Evolutionary conservation across 2,797 vertebrate genomes (phyloP), one percentile per base, ranked within the genome.

Genomic region (Lutjanus argentimaculatus): DNA sequence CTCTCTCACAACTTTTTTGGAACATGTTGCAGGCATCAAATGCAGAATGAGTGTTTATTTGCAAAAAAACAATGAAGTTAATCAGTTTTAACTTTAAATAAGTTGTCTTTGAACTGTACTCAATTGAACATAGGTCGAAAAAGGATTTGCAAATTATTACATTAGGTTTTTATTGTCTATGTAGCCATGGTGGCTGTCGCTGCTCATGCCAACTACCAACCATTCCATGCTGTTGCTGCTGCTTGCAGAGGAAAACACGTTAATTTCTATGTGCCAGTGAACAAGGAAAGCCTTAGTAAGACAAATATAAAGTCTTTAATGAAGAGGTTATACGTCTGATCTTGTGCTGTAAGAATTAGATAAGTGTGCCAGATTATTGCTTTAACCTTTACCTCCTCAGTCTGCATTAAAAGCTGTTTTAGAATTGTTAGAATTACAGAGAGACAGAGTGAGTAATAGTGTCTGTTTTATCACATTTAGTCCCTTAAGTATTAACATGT

Each of bases 161-260:
- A n/a, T n/a, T n/a, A n/a, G n/a, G n/a, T n/a, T n/a, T n/a, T 25
- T 25, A 25, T 25, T 25, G 46, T 45, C 43, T 51, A 10, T 65
- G 49, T 66, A 58, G 36, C 68, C 21, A 7, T 11, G 40, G 17
- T 57, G 58, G 64, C 68, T 67, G 63, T 42, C 15, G 16, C 45
- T 72, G 56, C 72, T 69, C n/a, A 4, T 1, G 13, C 46, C 55
- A 42, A 67, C 49, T 8, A 22, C 36, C 13, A 52, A 43, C 55
- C 8, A 59, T 45, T 57, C 61, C 36, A 51, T 8, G 13, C 11
- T 46, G 49, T 42, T 70, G 51, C 16, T 62, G 67, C 51, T 21
- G 40, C 30, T 71, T 12, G 51, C 67, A 49, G 40, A 2, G 11
- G 25, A 52, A 77, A 22, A 64, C 68, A 73, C 16, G 25, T 48